Evolutionary conservation across 2,113 vertebrate species (phyloP).

Genomic region (Tupaia chinensis): DNA sequence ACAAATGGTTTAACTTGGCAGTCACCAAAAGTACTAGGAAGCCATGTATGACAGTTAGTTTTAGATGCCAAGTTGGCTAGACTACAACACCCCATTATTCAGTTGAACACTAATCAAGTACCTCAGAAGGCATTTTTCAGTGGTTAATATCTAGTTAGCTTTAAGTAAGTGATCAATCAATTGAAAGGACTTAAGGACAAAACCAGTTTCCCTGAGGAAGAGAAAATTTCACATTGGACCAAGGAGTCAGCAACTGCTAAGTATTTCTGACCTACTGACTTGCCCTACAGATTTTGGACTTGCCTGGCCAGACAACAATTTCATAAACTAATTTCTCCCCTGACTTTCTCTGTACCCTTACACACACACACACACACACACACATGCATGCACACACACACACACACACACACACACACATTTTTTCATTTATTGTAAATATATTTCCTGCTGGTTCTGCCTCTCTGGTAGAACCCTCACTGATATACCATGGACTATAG

Average conservation of each 20-base stretch:
- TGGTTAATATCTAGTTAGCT: neutral
- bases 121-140: neutral
- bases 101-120: neutral
- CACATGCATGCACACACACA: fast-evolving
- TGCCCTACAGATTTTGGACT: neutral
- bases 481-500: neutral
- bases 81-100: neutral
- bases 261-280: neutral
- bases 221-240: neutral
- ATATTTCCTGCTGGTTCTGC: neutral
- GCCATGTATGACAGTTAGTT: neutral
- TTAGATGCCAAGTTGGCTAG: neutral
- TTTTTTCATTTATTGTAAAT: neutral
- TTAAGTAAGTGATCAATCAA: neutral
- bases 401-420: neutral
- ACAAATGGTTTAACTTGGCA: neutral
- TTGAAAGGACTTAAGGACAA: neutral
- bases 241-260: neutral
- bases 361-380: neutral
- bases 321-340: neutral
- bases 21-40: neutral
- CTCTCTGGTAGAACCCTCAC: neutral
- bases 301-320: neutral
- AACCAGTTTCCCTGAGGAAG: neutral
- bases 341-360: no score